Base-by-base conservation (phyloP, 2,888 invertebrate genomes). In the Onchidella celtica region DNA sequence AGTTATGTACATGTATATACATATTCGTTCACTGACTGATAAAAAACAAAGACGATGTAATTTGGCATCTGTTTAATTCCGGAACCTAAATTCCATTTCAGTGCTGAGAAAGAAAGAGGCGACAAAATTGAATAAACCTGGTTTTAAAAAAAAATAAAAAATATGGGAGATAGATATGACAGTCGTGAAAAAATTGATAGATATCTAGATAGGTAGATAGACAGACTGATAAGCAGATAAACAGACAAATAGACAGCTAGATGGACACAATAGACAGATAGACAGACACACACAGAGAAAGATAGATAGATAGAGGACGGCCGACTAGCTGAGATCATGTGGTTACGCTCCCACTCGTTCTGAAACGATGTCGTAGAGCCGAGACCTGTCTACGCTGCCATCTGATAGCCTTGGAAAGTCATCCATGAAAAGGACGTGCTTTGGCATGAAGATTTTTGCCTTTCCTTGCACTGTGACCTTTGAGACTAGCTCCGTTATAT, bases 361-460 rank as follows among this genome's bases (percentile, higher is more conserved):
- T 24, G 24, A 4, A 2, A 74, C 61, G 14, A 74, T 61, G 24
- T 74, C 74, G 47, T n/a, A 74, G 17, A 74, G 59, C 27, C 27
- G 2, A 9, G 29, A 14, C 27, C 61, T 74, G 74, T 74, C 74
- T 55, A 74, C 29, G 38, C 29, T 61, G 21, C 74, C 74, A 29
- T 74, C 74, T 4, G 29, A 17, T 59, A 34, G 21, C n/a, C 11
- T 40, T 4, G 74, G 74, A 27, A 74, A 59, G 6, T 27, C 34
- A 27, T 74, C 74, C n/a, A 74, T 32, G 27, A 59, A 74, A 11
- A 74, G 27, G 17, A 74, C 17, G 9, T 57, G 59, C 24, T 74
- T 74, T n/a, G 36, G 29, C 9, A n/a, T 21, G 34, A 74, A 29
- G 11, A 74, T 57, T 11, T 24, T 32, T 32, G 17, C 61, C 24